Base-by-base conservation (phyloP, 2,888 invertebrate genomes). In the Drosophila vallismaia region DNA sequence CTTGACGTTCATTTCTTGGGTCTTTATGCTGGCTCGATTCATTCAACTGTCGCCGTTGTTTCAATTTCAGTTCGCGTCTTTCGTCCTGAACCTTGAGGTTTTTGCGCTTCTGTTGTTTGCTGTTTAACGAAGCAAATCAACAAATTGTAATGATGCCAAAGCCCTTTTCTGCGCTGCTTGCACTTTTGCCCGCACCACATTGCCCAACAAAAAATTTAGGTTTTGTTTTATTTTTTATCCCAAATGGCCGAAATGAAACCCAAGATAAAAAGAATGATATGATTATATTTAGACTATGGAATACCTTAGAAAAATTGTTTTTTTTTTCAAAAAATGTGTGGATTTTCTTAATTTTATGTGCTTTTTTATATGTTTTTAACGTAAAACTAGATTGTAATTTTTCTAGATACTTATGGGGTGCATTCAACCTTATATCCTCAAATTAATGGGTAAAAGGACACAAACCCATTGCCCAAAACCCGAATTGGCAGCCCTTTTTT, bases 101-200 rank as follows among this genome's bases (percentile, higher is more conserved):
- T 50, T 57, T 59, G 50, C 48, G 42, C 49, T 55, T 53, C 60
- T 72, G 73, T 86, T 86, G 76, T 83, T 83, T 88, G 77, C 74
- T 86, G 88, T 80, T 89, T 79, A 89, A 89, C 89, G 89, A 89
- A 88, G 88, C 90, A 88, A 84, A 86, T 77, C 85, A 74, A 73
- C 78, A 83, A 88, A 85, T 87, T 86, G 84, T 87, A 82, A 85
- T 88, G 85, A 88, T 79, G 78, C 86, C 71, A 50, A 74, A 57
- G 64, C 63, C 70, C 69, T 76, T 79, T 86, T 81, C 49, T 85
- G 87, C 87, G 76, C 68, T 57, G 72, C 84, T 88, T 88, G 88
- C 88, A 88, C 60, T 88, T 84, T 88, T 71, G 38, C 29, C 45
- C 52, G 24, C 10, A 45, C 31, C 28, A 36, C 6, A 36, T 36